Conservation (phyloP, 2,797 vertebrate genomes). For the Sciurus carolinensis region DNA sequence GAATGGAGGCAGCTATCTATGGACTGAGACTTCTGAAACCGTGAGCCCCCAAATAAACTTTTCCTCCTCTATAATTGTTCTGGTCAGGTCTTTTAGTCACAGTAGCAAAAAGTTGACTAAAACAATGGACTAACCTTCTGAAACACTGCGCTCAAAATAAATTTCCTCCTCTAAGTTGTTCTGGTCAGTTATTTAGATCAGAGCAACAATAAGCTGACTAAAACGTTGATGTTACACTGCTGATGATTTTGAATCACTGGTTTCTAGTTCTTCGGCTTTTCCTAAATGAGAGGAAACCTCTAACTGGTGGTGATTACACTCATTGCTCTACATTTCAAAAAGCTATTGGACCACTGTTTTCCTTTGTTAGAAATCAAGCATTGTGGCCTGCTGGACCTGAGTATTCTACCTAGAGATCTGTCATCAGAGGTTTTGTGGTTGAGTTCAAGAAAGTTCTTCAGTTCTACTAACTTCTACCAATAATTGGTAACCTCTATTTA, state of each 20-base stretch:
- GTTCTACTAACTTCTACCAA: neutral
- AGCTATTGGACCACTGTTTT: neutral
- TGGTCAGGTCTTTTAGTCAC: too few relatives aligned
- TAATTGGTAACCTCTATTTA: neutral
- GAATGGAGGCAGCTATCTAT: too few relatives aligned
- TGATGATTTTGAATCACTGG: conserved; percentile 10
- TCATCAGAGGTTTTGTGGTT: neutral
- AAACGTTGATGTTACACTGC: neutral
- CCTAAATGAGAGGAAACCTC: conserved; percentile 53
- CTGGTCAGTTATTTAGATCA: too few relatives aligned
- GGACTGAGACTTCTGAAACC: too few relatives aligned
- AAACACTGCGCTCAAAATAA: too few relatives aligned
- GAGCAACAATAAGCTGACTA: too few relatives aligned
- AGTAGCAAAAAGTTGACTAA: too few relatives aligned
- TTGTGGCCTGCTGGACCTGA: neutral
- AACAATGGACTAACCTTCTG: too few relatives aligned
- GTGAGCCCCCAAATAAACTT: too few relatives aligned
- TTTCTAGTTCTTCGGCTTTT: conserved; percentile 48
- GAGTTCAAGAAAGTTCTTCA: conserved; percentile 30
- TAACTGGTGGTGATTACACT: neutral
- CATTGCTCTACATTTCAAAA: neutral
- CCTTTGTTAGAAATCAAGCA: neutral
- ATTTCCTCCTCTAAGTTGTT: too few relatives aligned
- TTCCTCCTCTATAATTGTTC: too few relatives aligned
- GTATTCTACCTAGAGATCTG: neutral